phyloP scores from a whole-genome alignment of 2,888 invertebrate species.

The Gymnosoma rotundatum region DNA sequence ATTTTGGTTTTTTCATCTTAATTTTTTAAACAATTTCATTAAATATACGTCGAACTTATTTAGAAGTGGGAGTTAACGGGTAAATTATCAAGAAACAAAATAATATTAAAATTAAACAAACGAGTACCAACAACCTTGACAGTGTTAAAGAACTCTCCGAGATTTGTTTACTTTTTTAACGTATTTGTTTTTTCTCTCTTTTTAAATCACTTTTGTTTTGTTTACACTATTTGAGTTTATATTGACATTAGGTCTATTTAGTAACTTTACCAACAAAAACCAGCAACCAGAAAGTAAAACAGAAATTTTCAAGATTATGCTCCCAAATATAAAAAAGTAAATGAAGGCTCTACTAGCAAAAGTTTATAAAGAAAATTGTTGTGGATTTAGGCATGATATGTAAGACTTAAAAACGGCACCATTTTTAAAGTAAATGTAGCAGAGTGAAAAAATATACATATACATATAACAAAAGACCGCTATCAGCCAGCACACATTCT shows the following conservation, averaged over 20 bases:
- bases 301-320: too few species aligned
- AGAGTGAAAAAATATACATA: too few species aligned
- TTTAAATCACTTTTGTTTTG: background rate
- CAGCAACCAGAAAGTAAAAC: too few species aligned
- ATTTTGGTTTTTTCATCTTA: background rate
- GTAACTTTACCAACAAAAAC: too few species aligned
- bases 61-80: constrained; percentile 5
- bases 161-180: background rate
- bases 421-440: too few species aligned
- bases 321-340: too few species aligned
- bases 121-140: constrained; percentile 49
- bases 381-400: too few species aligned
- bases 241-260: constrained; percentile 8
- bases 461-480: too few species aligned
- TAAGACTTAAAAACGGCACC: too few species aligned
- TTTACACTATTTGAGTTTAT: background rate
- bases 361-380: too few species aligned
- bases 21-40: background rate
- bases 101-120: constrained; percentile 4
- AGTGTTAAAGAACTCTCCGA: constrained; percentile 38
- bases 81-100: constrained; percentile 7
- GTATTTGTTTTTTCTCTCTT: background rate
- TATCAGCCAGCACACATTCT: too few species aligned
- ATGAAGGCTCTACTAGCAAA: too few species aligned
- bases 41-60: background rate